A percentile compares a stretch with the other conserved stretches of the same genome.
Evolutionary conservation across 2,113 vertebrate species (phyloP).

Genomic region (Chaenocephalus aceratus): DNA sequence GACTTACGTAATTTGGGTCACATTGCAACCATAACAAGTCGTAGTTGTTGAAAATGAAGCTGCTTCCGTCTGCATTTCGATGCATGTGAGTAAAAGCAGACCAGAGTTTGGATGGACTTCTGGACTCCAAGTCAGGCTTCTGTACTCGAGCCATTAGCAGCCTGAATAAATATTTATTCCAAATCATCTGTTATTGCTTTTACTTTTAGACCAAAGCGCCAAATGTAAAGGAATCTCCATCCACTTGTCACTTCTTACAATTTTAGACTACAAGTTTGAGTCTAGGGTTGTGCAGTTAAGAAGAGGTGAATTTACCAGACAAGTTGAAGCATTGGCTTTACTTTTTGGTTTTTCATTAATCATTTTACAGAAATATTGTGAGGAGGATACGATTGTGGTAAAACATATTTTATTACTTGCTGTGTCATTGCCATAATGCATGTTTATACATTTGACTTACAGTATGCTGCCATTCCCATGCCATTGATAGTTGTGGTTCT

Average conservation of each 20-base stretch:
- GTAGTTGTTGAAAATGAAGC: not conserved
- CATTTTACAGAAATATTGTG: not conserved
- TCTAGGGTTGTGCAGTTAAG: not conserved
- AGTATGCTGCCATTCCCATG: not conserved
- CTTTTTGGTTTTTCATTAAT: not conserved
- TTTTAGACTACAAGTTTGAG: not conserved
- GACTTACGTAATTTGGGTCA: not conserved
- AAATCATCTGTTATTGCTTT: not conserved
- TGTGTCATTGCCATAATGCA: not conserved
- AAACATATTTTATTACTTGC: not conserved
- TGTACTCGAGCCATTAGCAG: constrained; percentile 14
- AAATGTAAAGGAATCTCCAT: not conserved
- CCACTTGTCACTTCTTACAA: not conserved
- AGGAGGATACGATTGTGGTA: not conserved
- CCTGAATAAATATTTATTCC: not conserved
- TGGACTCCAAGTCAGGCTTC: not conserved
- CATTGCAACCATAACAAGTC: constrained; percentile 16
- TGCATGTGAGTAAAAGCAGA: constrained; percentile 21
- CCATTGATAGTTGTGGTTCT: constrained; percentile 59
- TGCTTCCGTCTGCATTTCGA: constrained; percentile 2
- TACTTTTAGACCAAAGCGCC: not conserved
- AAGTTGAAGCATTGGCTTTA: no score
- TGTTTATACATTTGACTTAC: constrained; percentile 3
- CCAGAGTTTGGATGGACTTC: not conserved
- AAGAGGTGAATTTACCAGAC: not conserved